Conservation (phyloP, 2,888 invertebrate species). For the Lasioglossum malachurum region DNA sequence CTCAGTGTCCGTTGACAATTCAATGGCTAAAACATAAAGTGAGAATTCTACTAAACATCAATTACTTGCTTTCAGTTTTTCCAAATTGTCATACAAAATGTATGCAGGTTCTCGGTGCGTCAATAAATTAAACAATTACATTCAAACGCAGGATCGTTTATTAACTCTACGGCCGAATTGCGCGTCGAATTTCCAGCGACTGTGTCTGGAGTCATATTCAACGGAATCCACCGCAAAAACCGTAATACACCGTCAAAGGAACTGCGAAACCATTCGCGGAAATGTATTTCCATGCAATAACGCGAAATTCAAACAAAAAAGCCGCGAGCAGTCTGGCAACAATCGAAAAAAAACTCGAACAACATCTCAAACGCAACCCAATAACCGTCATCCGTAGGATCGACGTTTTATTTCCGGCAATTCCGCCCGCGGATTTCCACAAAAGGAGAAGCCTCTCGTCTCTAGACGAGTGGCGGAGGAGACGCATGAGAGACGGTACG, state of each 20-base stretch:
- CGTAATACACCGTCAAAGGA: neutral
- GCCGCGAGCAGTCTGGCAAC: neutral
- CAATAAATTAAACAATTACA: neutral
- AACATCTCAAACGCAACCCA: slow-evolving; percentile 13
- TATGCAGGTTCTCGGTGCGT: neutral
- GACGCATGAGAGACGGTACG: neutral
- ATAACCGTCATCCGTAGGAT: slow-evolving; percentile 30
- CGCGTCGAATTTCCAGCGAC: neutral
- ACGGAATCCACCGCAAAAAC: neutral
- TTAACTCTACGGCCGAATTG: neutral
- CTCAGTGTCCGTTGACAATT: neutral
- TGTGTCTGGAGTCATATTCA: neutral
- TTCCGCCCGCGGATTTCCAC: slow-evolving; percentile 11
- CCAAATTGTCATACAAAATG: neutral
- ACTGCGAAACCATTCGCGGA: neutral
- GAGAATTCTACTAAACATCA: neutral
- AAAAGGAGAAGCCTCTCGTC: slow-evolving; percentile 12
- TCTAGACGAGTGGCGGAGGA: neutral
- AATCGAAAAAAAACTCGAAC: neutral
- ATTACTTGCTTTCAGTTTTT: neutral
- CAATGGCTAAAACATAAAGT: neutral
- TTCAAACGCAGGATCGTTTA: neutral
- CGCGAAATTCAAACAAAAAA: slow-evolving; percentile 6
- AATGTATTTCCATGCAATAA: neutral
- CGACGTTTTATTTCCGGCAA: slow-evolving; percentile 27